These are phyloP conservation scores for Melanchra persicariae DNA, from an alignment of 2,888 invertebrate species.

Conservation along the genomic window DNA sequence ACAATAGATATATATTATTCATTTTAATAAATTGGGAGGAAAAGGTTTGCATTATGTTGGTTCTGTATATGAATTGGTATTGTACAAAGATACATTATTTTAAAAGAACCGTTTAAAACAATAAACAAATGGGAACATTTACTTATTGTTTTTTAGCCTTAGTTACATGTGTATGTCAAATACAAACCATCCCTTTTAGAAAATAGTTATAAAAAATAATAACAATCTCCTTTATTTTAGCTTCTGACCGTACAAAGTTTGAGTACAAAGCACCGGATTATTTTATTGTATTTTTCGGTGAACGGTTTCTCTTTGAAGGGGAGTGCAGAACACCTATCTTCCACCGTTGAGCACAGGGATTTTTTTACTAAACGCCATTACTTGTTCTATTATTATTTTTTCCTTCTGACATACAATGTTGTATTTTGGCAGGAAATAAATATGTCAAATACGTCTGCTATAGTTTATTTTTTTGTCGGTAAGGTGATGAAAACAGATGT, in stretches of 20 bases:
- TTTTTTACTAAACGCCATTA: constrained; percentile 46
- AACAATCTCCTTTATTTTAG: not conserved
- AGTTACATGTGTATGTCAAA: not conserved
- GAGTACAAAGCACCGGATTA: constrained; percentile 85
- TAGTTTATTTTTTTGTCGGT: constrained; percentile 14
- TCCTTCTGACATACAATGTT: constrained; percentile 5
- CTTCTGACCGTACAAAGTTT: constrained; percentile 42
- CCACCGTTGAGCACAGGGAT: constrained; percentile 37
- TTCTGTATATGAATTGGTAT: too few species aligned
- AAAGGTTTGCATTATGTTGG: too few species aligned
- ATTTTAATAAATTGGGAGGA: too few species aligned
- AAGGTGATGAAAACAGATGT: constrained; percentile 35
- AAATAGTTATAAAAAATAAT: not conserved
- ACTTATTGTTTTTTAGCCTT: too few species aligned
- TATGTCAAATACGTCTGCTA: constrained; percentile 17
- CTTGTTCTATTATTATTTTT: constrained; percentile 16
- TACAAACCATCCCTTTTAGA: not conserved
- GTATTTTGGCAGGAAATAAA: constrained; percentile 34
- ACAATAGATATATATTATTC: too few species aligned
- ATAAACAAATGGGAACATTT: too few species aligned
- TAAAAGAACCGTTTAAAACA: too few species aligned
- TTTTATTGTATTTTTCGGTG: constrained; percentile 87
- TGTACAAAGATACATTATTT: too few species aligned
- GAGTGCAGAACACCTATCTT: constrained; percentile 68
- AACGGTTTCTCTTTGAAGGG: constrained; percentile 76